Evolutionary conservation across 1,140 invertebrate species (phyloP), one percentile per base, ranked within the genome.

Genomic region (Trachymyrmex cornetzi): DNA sequence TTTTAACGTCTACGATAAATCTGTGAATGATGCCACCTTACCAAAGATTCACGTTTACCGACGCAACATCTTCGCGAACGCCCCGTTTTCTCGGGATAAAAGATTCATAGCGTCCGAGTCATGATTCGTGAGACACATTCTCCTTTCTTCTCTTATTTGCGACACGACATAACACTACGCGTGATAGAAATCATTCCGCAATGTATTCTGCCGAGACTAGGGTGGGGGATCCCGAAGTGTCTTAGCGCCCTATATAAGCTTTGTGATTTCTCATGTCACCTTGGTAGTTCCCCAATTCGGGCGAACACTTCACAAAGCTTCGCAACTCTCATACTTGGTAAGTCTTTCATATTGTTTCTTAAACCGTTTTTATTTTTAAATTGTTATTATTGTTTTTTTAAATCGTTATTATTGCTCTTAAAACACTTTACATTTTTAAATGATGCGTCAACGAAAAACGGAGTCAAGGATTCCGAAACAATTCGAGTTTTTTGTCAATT

Each of bases 251-350:
- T 95, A 95, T 95, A 95, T 95, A 95, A 95, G 94, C 92, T 92
- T 93, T 92, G 88, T 63, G 88, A 74, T 89, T 88, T 92, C 84
- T 87, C 90, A 44, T 89, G 82, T 91, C 89, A 75, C 90, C 92
- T 95, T 91, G 92, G 94, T 95, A 94, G 94, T 93, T 94, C 93
- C 93, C 89, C 93, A 91, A 90, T 92, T 91, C 89, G 94, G 94
- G 92, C 91, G 93, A 93, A 81, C 77, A 69, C 93, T 94, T 94
- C 92, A 92, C 92, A 80, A 93, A 93, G 93, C 94, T 95, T 95
- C 93, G 93, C 93, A 93, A 92, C 86, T 87, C 90, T 77, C 85
- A 92, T 87, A 90, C 82, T 44, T 44, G 38, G 94, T 94, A 94
- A 94, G 93, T 94, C 30, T 16, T 93, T 19, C 27, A 34, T 34